Evolutionary conservation across 2,888 invertebrate genomes (phyloP), one percentile per base, ranked within the genome.

Genomic region (Choreutis nemorana): DNA sequence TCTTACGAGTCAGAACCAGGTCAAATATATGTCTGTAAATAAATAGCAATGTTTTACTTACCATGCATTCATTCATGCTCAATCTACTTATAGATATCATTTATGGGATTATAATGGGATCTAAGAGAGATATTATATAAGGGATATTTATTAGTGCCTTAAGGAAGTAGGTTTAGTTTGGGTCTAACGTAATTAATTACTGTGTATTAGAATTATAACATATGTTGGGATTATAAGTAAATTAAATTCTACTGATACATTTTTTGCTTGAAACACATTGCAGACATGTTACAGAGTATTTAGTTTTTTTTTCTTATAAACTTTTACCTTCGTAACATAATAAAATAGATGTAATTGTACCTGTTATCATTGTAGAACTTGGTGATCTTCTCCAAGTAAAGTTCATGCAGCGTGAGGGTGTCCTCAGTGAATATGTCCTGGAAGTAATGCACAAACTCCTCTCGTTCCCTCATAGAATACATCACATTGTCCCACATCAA

Each of bases 401-500:
- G 56, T 55, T 95, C 94, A 51, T 94, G 93, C 11, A 88, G 54
- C 1, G 85, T 84, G 6, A 95, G 71, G 1, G 93, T 72, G 57
- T 91, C 91, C 50, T 95, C 94, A 0, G 87, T 88, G 54, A 84
- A 93, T 23, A 84, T 83, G 23, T 88, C 85, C 43, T 83, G 82
- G 44, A 80, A 72, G 47, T 85, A 87, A 37, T 86, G 84, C 0
- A 80, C 57, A 50, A 90, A 91, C 33, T 82, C 71, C 10, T 80
- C 77, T 4, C 83, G 78, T 39, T 89, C 83, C 1, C 65, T 53
- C 20, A 81, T 79, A 1, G 87, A 82, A 48, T 85, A 89, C 58
- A 89, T 85, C 28, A 91, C 87, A 37, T 83, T 83, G 32, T 90
- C 84, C 94, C 94, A 95, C 75, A 88, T 83, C 6, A 82, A 62